These are phyloP conservation scores for Acipenser transmontanus DNA, from an alignment of 2,797 vertebrate genomes.

Conservation along the genomic window DNA sequence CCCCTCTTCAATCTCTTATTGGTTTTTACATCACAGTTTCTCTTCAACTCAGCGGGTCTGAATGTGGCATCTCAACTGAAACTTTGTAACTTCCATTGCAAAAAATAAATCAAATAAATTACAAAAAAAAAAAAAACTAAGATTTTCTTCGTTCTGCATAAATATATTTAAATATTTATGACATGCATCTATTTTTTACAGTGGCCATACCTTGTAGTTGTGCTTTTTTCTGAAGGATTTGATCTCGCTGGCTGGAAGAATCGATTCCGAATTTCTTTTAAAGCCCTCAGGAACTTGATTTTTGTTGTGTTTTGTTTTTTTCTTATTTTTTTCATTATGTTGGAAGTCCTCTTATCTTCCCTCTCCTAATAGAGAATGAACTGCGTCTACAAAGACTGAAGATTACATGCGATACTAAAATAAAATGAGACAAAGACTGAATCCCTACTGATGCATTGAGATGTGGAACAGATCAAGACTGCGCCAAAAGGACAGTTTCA, in stretches of 20 bases:
- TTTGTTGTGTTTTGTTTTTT: neutral
- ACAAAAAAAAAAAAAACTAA: slow-evolving; percentile 14
- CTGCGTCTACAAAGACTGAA: no score
- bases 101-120: neutral
- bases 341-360: slow-evolving; percentile 4
- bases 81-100: slow-evolving; percentile 24
- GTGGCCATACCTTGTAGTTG: slow-evolving; percentile 40
- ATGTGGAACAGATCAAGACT: no score
- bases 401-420: no score
- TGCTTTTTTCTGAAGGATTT: slow-evolving; percentile 22
- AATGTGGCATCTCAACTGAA: slow-evolving; percentile 25
- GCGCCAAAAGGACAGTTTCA: no score
- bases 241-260: slow-evolving; percentile 20
- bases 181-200: slow-evolving; percentile 49
- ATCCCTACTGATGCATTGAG: no score
- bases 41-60: slow-evolving; percentile 35
- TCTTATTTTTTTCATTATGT: neutral
- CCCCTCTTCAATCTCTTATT: neutral
- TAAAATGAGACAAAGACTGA: no score
- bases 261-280: slow-evolving; percentile 27
- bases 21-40: neutral
- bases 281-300: slow-evolving; percentile 10
- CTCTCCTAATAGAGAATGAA: neutral
- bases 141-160: slow-evolving; percentile 34
- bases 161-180: slow-evolving; percentile 37